phyloP scores from a whole-genome alignment of 2,113 vertebrate genomes.

The Nestor notabilis region DNA sequence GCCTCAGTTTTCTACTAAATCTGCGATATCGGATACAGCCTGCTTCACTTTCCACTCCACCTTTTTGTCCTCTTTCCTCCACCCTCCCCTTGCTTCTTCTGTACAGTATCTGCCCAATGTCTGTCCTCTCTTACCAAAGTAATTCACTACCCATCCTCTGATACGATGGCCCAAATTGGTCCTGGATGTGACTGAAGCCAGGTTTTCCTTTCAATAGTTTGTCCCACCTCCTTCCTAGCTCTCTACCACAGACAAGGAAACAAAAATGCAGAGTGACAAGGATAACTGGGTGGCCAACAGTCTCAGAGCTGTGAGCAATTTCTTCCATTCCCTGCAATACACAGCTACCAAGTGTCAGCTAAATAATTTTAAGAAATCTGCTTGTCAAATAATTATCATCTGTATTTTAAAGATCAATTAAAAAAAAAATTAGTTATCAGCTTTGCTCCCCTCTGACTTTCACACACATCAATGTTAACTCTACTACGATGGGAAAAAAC shows the following conservation, averaged over 20 bases:
- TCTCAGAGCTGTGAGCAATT: not conserved
- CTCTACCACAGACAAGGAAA: not conserved
- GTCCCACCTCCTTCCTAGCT: not conserved
- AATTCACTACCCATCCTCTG: not conserved
- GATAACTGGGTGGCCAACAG: not conserved
- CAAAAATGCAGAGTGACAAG: not conserved
- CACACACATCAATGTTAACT: not conserved
- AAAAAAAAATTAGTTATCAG: not conserved
- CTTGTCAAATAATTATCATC: not conserved
- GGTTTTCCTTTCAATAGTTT: not conserved
- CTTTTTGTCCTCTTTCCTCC: not conserved
- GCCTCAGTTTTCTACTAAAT: not conserved
- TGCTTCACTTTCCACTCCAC: not conserved
- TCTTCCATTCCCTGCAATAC: not conserved
- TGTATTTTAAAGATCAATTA: not conserved
- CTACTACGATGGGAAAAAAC: not conserved
- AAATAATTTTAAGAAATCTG: not conserved
- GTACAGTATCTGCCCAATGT: not conserved
- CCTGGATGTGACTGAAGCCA: not conserved
- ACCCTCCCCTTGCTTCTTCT: not conserved
- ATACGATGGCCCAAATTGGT: not conserved
- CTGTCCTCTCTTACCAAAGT: not conserved
- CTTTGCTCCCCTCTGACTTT: not conserved
- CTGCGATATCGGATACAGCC: not conserved
- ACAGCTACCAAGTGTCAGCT: not conserved